Percentiles rank a stretch among this genome's conserved stretches.
Evolutionary conservation across 30 jellyfish, hydroid and myxozoan species (phyloP).

Genomic region (Sanderia malayensis): DNA sequence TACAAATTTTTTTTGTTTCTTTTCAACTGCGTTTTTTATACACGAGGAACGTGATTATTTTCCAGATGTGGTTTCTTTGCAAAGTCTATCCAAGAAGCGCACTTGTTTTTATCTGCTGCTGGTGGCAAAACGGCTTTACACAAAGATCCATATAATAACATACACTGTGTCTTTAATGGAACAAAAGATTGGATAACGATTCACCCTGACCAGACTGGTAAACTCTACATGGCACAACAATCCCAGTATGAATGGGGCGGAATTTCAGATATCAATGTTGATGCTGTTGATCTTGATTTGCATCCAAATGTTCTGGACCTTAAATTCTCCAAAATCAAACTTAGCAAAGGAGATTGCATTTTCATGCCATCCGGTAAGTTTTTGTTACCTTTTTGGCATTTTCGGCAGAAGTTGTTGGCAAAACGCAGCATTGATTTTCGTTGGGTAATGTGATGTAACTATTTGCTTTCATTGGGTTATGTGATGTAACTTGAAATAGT

Average conservation of each 20-base stretch:
- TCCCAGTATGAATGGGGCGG: conserved; percentile 82
- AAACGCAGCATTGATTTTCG: too few relatives aligned
- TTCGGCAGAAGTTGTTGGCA: too few relatives aligned
- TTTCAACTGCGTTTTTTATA: background rate
- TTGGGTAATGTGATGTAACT: too few relatives aligned
- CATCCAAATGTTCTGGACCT: conserved; percentile 40
- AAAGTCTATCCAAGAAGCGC: conserved; percentile 63
- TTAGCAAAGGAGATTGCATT: conserved; percentile 70
- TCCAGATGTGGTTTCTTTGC: conserved; percentile 69
- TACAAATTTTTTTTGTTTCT: too few relatives aligned
- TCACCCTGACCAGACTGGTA: conserved; percentile 50
- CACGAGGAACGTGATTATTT: too few relatives aligned
- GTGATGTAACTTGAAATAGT: too few relatives aligned
- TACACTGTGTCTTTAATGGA: conserved; percentile 77
- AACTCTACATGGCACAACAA: conserved; percentile 38
- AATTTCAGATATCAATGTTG: conserved; percentile 40
- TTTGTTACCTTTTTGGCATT: too few relatives aligned
- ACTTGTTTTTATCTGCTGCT: conserved; percentile 58
- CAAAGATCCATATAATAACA: conserved; percentile 69
- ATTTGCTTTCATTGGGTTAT: too few relatives aligned
- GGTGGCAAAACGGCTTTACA: conserved; percentile 72
- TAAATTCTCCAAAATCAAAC: conserved; percentile 29
- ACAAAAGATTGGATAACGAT: conserved; percentile 67
- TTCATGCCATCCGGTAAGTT: conserved; percentile 80
- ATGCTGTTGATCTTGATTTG: conserved; percentile 33